Percentiles rank a stretch among this genome's conserved stretches.
phyloP scores from a whole-genome alignment of 2,797 vertebrate species.

The Sciurus vulgaris region DNA sequence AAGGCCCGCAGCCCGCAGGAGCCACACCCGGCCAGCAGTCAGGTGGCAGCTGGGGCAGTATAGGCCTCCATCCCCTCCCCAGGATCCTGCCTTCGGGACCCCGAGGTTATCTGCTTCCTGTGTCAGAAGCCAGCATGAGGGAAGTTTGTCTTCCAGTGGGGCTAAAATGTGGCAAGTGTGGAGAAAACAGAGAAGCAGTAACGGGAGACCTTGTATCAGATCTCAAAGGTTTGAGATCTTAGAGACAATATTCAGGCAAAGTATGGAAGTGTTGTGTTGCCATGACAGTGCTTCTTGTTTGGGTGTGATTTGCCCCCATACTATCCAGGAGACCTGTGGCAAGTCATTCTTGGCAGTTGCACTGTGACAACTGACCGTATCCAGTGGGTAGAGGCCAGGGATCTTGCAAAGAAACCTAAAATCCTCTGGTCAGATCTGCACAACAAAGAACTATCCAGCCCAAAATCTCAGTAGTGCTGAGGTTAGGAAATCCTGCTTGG shows the following conservation, averaged over 20 bases:
- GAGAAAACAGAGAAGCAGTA: neutral
- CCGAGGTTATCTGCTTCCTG: too few species aligned
- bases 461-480: fast-evolving
- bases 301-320: neutral
- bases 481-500: neutral
- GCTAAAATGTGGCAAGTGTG: neutral
- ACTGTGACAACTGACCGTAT: neutral
- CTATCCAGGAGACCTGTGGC: neutral
- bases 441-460: neutral
- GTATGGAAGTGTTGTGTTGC: neutral
- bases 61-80: neutral
- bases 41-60: fast-evolving
- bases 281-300: neutral
- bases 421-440: too few species aligned
- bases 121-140: neutral
- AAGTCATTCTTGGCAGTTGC: neutral
- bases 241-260: neutral
- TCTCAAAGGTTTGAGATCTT: neutral
- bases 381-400: neutral
- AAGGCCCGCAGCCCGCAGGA: neutral
- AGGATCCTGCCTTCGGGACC: neutral
- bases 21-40: neutral
- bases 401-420: neutral
- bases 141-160: neutral
- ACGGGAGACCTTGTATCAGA: neutral